These are phyloP conservation scores for Polia nebulosa DNA, from an alignment of 2,888 invertebrate species.

Conservation along the genomic window DNA sequence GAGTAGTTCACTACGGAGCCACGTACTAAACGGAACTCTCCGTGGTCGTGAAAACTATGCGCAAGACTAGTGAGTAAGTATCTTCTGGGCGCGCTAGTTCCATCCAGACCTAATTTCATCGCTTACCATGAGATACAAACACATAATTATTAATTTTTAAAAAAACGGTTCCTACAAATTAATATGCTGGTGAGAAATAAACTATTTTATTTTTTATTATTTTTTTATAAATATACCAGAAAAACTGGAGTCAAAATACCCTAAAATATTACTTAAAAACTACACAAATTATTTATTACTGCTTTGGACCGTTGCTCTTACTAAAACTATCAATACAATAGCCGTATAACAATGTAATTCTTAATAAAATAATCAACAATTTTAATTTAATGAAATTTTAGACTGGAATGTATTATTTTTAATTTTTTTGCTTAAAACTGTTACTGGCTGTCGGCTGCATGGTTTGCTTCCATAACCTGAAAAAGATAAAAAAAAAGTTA, in stretches of 20 bases:
- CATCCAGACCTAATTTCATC: too few relatives aligned
- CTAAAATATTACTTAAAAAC: neutral
- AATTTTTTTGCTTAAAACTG: neutral
- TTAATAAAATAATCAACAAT: constrained; percentile 44
- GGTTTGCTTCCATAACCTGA: constrained; percentile 79
- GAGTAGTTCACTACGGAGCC: too few relatives aligned
- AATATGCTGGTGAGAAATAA: too few relatives aligned
- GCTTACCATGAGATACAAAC: too few relatives aligned
- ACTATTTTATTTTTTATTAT: too few relatives aligned
- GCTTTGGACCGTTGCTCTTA: constrained; percentile 47
- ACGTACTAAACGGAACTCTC: too few relatives aligned
- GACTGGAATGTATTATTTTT: constrained; percentile 21
- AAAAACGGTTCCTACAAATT: too few relatives aligned
- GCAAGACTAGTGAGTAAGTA: too few relatives aligned
- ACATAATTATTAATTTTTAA: too few relatives aligned
- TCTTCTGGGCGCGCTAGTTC: too few relatives aligned
- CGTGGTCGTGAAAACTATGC: too few relatives aligned
- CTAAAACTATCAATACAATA: constrained; percentile 40
- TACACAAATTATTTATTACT: constrained; percentile 14
- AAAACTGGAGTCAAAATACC: neutral
- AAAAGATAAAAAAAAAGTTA: constrained; percentile 58
- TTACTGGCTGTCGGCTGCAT: constrained; percentile 74
- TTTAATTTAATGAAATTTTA: constrained; percentile 41
- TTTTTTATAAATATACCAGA: too few relatives aligned
- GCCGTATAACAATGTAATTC: constrained; percentile 21